Base-by-base conservation (phyloP, 2,113 vertebrate genomes). In the Alexandromys fortis region DNA sequence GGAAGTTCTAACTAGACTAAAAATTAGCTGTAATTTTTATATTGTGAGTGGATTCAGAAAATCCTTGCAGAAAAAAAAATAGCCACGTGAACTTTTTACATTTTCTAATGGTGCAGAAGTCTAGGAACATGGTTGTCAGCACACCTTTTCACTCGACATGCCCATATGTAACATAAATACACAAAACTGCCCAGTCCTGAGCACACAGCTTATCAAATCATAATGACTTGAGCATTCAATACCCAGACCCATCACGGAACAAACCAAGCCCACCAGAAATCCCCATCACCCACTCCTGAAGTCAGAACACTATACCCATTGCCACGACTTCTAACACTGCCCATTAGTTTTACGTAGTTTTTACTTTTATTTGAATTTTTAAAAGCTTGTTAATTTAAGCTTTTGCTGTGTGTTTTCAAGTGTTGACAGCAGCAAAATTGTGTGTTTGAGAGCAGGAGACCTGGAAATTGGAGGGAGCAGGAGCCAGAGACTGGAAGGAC, bases 71-170 rank as follows among this genome's bases (percentile, higher is more conserved):
- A 89, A 85, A 78, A 52, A 55, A 55, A 63, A 92, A 79, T 82
- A 73, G 72, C 61, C 92, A 77, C 14, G 24, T 79, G 42, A 61
- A 55, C 83, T 89, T 42, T 26, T 93, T 45, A 33, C 70, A 49
- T 89, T 91, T 81, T 96, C 92, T 91, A 61, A 86, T 78, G 78
- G 86, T 70, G 70, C 2, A 10, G 79, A 92, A 86, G 67, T 35
- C 61, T 49, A 1, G 68, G 90, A 94, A 68, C 0, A 67, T 38
- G 12, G 6, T 61, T 83, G 33, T 2, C 55, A 65, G 67, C 3
- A 65, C 5, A 75, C 49, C 72, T 86, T 95, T 82, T 21, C 86
- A 79, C 38, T 94, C 65, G 42, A 78, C 96, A 68, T 22, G 68
- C 11, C 61, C 30, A 79, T 17, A 3, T 78, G 21, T 58, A 92